Evolutionary conservation across 2,797 vertebrate species (phyloP).

Genomic region (Gymnopithys bicolor): DNA sequence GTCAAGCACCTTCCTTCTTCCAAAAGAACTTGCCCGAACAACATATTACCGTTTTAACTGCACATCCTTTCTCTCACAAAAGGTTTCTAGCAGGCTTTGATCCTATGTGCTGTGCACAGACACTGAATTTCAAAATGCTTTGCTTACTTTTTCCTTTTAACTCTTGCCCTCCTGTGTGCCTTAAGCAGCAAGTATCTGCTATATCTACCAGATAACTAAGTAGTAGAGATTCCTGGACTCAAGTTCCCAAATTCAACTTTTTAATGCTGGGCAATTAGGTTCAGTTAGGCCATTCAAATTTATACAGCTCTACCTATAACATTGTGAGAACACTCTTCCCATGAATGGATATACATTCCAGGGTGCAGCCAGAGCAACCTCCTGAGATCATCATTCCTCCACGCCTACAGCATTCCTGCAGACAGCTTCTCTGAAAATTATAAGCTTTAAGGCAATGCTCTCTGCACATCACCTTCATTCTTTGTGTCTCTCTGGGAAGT

Average conservation of each 20-base stretch:
- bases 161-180: not conserved
- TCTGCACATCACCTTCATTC: not conserved
- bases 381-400: not conserved
- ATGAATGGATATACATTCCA: not conserved
- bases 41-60: not conserved
- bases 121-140: not conserved
- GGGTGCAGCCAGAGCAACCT: not conserved
- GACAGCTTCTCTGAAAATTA: not conserved
- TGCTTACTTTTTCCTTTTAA: not conserved
- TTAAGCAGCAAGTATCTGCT: not conserved
- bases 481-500: not conserved
- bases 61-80: not conserved
- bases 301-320: not conserved
- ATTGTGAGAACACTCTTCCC: not conserved
- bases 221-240: not conserved
- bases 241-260: not conserved
- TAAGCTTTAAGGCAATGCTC: not conserved
- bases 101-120: fast-evolving
- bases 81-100: not conserved
- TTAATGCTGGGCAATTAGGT: not conserved
- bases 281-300: not conserved
- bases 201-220: not conserved
- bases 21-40: not conserved
- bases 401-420: not conserved
- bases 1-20: not conserved